Base-by-base conservation (phyloP, 2,113 vertebrate genomes). In the Micronisus gabar region DNA sequence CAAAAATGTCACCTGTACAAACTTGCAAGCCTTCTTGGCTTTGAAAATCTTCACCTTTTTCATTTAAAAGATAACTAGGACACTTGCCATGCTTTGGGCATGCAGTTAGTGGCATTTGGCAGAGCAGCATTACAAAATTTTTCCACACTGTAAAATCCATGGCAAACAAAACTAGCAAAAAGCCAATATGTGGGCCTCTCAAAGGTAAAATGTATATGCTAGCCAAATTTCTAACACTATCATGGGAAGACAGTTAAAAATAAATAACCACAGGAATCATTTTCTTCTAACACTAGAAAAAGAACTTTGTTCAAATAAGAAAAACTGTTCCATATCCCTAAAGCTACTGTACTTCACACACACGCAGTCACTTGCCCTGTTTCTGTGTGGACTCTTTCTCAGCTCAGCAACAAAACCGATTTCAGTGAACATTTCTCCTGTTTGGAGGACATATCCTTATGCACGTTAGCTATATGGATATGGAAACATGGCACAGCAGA, bases 341-440 rank as follows among this genome's bases (percentile, higher is more conserved):
- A 61, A 76, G 19, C 52, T 70, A 38, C 22, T 19, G 48, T 34
- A 62, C 18, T 63, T 55, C 9, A n/a, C 34, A 85, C 13, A 72
- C 4, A 11, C 1, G 1, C 5, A 11, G 36, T 80, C 0, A 0
- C 21, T 89, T 15, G 2, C 9, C 30, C 74, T 70, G 23, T 18
- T 83, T 88, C 58, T 58, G 12, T 22, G 70, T 1, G 16, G 27
- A 73, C 47, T 58, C 48, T 26, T 41, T 43, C 56, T 75, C 63
- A 80, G 38, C 29, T 72, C 15, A 72, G 38, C 36, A 76, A 52
- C 26, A 56, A 88, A 81, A 56, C 27, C n/a, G 13, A 56, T 61
- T 90, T 68, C 65, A 80, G 53, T 13, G 53, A 90, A 61, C 10
- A 15, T 47, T 92, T 68, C 45, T 80, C 32, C 27, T 59, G 16